Evolutionary conservation across 2,888 invertebrate genomes (phyloP).

Genomic region (Limnephilus lunatus): DNA sequence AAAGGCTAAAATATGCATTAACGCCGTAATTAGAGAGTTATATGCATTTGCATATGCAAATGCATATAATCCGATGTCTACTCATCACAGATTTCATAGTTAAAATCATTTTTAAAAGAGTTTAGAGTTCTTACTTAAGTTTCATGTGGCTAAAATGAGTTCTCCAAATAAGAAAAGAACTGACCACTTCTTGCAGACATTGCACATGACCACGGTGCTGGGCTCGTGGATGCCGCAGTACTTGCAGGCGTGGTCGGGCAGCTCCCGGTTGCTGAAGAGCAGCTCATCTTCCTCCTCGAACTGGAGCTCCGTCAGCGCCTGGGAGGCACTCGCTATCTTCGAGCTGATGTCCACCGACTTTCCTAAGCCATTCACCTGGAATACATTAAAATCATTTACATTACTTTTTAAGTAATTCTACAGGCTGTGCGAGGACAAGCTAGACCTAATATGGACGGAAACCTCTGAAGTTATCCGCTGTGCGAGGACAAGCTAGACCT

Average conservation of each 20-base stretch:
- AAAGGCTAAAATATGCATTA: too few species aligned
- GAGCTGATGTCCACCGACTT: slow-evolving; percentile 78
- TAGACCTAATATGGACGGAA: too few species aligned
- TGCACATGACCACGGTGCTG: slow-evolving; percentile 98
- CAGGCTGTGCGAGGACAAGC: too few species aligned
- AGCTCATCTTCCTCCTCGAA: slow-evolving; percentile 98
- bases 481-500: too few species aligned
- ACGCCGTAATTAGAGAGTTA: too few species aligned
- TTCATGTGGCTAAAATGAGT: too few species aligned
- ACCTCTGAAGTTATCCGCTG: too few species aligned
- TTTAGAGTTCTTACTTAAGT: too few species aligned
- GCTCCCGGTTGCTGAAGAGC: slow-evolving; percentile 89
- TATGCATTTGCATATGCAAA: too few species aligned
- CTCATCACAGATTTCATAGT: too few species aligned
- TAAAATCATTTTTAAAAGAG: too few species aligned
- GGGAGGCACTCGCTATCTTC: slow-evolving; percentile 84
- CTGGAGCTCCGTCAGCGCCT: slow-evolving; percentile 90
- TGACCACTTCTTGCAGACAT: slow-evolving; percentile 97
- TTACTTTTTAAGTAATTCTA: not conserved
- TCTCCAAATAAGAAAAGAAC: slow-evolving; percentile 64
- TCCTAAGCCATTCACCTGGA: slow-evolving; percentile 83
- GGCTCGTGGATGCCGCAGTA: slow-evolving; percentile 99
- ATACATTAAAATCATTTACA: not conserved
- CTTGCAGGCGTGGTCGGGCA: slow-evolving; percentile 94
- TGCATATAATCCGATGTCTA: too few species aligned